Evolutionary conservation across 2,888 invertebrate genomes (phyloP).

Genomic region (Synanthedon andrenaeformis): DNA sequence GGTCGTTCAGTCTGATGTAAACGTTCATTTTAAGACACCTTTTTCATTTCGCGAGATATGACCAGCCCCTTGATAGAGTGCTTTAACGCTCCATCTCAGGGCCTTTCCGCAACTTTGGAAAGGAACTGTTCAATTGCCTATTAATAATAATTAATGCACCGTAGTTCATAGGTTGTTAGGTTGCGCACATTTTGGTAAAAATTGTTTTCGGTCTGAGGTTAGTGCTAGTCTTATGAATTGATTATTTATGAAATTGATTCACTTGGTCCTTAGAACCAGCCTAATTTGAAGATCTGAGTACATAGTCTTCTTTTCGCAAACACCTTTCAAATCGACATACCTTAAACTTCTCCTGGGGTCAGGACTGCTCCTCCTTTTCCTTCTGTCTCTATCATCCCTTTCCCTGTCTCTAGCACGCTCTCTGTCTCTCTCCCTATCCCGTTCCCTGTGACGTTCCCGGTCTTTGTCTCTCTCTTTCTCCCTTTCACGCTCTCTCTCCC

Average conservation of each 20-base stretch:
- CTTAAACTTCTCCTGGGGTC: constrained; percentile 59
- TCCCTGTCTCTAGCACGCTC: constrained; percentile 29
- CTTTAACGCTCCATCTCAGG: not conserved
- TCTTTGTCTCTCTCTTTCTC: constrained; percentile 36
- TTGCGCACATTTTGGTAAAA: too few species aligned
- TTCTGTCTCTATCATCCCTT: constrained; percentile 28
- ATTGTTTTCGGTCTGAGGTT: too few species aligned
- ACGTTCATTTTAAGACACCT: not conserved
- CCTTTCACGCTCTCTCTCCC: constrained; percentile 31
- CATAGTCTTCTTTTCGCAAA: too few species aligned
- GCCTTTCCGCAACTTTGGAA: too few species aligned
- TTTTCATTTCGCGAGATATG: not conserved
- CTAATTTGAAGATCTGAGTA: too few species aligned
- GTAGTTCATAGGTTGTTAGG: too few species aligned
- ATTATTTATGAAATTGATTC: too few species aligned
- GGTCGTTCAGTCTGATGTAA: constrained; percentile 37
- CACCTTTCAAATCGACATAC: constrained; percentile 16
- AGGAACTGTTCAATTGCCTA: too few species aligned
- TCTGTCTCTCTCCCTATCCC: constrained; percentile 29
- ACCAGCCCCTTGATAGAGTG: not conserved
- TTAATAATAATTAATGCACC: too few species aligned
- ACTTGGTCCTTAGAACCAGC: too few species aligned
- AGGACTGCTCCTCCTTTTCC: constrained; percentile 54
- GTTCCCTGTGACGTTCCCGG: constrained; percentile 32
- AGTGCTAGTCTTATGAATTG: too few species aligned